phyloP scores from a whole-genome alignment of 2,888 invertebrate genomes.

The Macrosiphum euphorbiae region DNA sequence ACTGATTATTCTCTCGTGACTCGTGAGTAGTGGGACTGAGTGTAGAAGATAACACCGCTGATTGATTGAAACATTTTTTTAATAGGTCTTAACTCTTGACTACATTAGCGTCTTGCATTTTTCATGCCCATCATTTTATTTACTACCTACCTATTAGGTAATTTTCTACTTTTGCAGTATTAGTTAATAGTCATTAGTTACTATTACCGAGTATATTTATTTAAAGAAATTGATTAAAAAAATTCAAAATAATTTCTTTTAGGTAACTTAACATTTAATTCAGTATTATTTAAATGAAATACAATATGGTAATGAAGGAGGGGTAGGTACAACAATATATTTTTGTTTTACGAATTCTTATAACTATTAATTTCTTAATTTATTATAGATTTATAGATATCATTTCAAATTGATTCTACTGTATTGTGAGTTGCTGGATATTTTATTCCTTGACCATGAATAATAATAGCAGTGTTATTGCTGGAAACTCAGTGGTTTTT shows the following conservation, averaged over 20 bases:
- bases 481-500: slow-evolving; percentile 78
- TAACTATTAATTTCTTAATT: background rate
- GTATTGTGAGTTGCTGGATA: background rate
- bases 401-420: background rate
- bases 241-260: background rate
- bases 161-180: background rate
- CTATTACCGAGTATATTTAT: background rate
- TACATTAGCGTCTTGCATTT: background rate
- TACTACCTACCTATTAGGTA: background rate
- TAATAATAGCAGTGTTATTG: background rate
- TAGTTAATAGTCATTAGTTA: background rate
- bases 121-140: background rate
- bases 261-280: background rate
- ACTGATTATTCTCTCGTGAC: no score
- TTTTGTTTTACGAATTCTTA: background rate
- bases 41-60: no score
- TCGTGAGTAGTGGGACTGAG: no score
- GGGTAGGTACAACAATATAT: background rate
- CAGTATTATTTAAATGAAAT: background rate
- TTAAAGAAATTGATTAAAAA: background rate
- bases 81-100: background rate
- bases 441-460: slow-evolving; percentile 29
- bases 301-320: background rate
- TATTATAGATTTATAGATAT: background rate
- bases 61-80: background rate